Evolutionary conservation across 2,797 vertebrate genomes (phyloP).

Genomic region (Crax fasciolata): DNA sequence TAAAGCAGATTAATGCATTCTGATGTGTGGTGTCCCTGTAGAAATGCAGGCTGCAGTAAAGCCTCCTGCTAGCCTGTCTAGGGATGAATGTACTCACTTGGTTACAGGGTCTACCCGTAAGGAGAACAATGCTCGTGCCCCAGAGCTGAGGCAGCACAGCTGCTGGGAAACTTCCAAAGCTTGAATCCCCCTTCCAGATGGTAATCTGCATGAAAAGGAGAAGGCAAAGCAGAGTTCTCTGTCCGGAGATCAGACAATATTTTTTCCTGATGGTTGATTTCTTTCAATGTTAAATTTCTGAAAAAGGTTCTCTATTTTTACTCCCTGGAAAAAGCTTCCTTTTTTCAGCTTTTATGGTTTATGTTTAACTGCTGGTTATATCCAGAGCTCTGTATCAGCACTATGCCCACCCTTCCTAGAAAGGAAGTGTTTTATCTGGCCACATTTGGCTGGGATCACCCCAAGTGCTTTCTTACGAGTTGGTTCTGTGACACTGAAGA

Average conservation of each 20-base stretch:
- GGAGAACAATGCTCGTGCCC: not conserved
- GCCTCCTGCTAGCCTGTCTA: not conserved
- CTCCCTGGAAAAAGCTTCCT: not conserved
- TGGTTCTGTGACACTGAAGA: not conserved
- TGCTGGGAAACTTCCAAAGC: not conserved
- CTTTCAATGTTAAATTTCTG: not conserved
- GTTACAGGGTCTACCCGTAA: not conserved
- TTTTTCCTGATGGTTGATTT: not conserved
- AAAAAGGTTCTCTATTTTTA: not conserved
- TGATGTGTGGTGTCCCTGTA: not conserved
- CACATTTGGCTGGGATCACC: not conserved
- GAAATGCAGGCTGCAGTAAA: not conserved
- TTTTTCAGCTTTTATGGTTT: not conserved
- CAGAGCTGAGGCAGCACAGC: not conserved
- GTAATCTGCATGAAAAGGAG: not conserved
- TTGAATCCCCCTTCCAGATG: not conserved
- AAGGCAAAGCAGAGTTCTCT: not conserved
- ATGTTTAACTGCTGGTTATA: not conserved
- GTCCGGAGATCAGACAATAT: not conserved
- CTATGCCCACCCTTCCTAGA: not conserved
- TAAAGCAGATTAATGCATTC: slow-evolving; percentile 82
- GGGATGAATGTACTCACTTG: not conserved
- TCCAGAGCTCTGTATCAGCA: not conserved
- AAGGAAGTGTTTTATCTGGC: not conserved
- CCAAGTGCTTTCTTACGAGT: not conserved